A percentile compares a stretch with the other conserved stretches of the same genome.
Conservation (phyloP, 2,888 invertebrate genomes). For the Abscondita cerata region DNA sequence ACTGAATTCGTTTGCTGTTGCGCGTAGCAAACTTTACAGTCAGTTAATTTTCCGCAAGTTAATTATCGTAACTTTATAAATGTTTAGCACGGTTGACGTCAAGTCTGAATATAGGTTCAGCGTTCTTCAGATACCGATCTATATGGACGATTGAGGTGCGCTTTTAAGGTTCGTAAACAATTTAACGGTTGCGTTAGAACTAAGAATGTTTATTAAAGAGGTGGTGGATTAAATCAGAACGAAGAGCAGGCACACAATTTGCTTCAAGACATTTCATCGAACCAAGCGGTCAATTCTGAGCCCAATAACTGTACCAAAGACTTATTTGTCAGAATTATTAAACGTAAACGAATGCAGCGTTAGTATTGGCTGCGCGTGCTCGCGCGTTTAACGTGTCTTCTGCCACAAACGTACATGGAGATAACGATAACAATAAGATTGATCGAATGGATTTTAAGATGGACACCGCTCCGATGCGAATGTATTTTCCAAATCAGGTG, state of each 20-base stretch:
- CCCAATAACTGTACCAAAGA: slow-evolving; percentile 54
- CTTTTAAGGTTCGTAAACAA: slow-evolving; percentile 51
- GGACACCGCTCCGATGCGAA: slow-evolving; percentile 32
- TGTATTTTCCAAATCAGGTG: slow-evolving; percentile 35
- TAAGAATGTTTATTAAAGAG: slow-evolving; percentile 48
- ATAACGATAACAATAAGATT: slow-evolving; percentile 36
- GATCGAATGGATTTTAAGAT: slow-evolving; percentile 47
- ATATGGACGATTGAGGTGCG: slow-evolving; percentile 57
- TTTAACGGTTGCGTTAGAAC: background rate
- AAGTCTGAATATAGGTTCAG: slow-evolving; percentile 39
- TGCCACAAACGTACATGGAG: slow-evolving; percentile 30
- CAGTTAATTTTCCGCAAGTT: slow-evolving; percentile 50
- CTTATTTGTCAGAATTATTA: slow-evolving; percentile 56
- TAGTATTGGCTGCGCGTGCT: slow-evolving; percentile 54
- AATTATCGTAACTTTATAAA: slow-evolving; percentile 54
- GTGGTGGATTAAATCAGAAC: slow-evolving; percentile 59
- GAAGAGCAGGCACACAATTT: slow-evolving; percentile 57
- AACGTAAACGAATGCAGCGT: slow-evolving; percentile 54
- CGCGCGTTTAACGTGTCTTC: slow-evolving; percentile 42
- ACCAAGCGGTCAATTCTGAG: slow-evolving; percentile 51
- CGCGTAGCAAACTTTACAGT: slow-evolving; percentile 52
- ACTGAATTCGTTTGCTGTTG: slow-evolving; percentile 55
- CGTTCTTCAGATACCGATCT: slow-evolving; percentile 33
- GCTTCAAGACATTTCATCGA: slow-evolving; percentile 55
- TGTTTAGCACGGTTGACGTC: slow-evolving; percentile 50